A percentile compares a stretch with the other conserved stretches of the same genome.
These are phyloP conservation scores for Phyllostomus hastatus DNA, from an alignment of 2,113 vertebrate species.

Conservation along the genomic window DNA sequence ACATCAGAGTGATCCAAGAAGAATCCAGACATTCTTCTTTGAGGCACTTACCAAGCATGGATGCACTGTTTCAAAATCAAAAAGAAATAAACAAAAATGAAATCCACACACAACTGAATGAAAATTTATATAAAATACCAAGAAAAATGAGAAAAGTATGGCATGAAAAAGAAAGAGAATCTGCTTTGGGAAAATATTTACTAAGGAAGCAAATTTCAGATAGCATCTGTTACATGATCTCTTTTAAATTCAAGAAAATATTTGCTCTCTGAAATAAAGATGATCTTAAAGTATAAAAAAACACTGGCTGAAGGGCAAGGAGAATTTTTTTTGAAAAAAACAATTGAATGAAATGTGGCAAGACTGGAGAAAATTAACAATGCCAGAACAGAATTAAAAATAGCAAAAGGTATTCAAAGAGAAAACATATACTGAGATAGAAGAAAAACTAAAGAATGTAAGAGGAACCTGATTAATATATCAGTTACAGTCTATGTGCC, in stretches of 20 bases:
- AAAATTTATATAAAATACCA: background rate
- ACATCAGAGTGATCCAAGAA: background rate
- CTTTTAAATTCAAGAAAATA: conserved; percentile 36
- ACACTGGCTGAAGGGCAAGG: background rate
- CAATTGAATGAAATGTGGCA: background rate
- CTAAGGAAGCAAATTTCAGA: conserved; percentile 4
- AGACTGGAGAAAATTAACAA: background rate
- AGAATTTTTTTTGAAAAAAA: background rate
- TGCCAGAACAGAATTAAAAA: background rate
- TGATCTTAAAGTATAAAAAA: conserved; percentile 22
- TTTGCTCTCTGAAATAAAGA: conserved; percentile 14
- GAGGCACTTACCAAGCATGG: background rate
- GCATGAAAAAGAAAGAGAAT: background rate
- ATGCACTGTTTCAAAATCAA: background rate
- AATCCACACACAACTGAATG: background rate
- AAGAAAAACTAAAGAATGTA: background rate
- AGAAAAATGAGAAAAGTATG: background rate
- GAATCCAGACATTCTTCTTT: background rate
- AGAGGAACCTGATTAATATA: background rate
- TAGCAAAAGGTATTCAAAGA: background rate
- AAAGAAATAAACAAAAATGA: conserved; percentile 6
- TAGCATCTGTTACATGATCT: background rate
- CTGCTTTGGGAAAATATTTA: conserved; percentile 22
- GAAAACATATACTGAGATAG: background rate
- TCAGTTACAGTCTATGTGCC: background rate